phyloP scores from a whole-genome alignment of 2,113 vertebrate genomes.

The Percina caprodes region DNA sequence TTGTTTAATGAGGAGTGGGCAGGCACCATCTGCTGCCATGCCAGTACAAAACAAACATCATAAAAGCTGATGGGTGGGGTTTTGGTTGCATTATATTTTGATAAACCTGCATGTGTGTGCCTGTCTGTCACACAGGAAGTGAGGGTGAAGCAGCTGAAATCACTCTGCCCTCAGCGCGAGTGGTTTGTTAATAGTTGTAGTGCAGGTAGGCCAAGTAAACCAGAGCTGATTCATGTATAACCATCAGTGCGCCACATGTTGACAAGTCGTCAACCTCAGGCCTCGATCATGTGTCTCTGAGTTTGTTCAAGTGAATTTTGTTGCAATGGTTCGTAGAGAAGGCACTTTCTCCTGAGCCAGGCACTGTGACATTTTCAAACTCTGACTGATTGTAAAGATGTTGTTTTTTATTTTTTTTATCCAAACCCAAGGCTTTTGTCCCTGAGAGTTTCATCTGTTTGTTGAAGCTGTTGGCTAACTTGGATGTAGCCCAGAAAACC shows the following conservation, averaged over 20 bases:
- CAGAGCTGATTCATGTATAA: constrained; percentile 10
- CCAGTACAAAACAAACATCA: constrained; percentile 33
- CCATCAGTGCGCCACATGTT: neutral
- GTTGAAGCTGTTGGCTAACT: constrained; percentile 5
- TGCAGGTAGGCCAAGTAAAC: neutral
- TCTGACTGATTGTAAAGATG: neutral
- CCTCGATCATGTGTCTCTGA: neutral
- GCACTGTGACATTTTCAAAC: neutral
- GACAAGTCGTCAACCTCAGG: constrained; percentile 5
- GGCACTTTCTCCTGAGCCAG: neutral
- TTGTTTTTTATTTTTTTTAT: neutral
- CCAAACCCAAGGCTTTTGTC: neutral
- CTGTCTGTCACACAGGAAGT: constrained; percentile 14
- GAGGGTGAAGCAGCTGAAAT: neutral
- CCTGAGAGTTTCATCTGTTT: constrained; percentile 10
- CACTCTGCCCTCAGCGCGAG: neutral
- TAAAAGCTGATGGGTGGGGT: constrained; percentile 21
- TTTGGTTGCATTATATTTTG: neutral
- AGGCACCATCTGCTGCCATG: constrained; percentile 30
- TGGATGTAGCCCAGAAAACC: neutral
- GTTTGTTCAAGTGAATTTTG: neutral
- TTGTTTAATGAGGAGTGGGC: constrained; percentile 35
- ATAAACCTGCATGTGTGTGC: constrained; percentile 10
- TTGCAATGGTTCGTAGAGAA: neutral
- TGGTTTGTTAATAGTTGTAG: neutral